Conservation (phyloP, 2,888 invertebrate species). For the Andrena praecox region DNA sequence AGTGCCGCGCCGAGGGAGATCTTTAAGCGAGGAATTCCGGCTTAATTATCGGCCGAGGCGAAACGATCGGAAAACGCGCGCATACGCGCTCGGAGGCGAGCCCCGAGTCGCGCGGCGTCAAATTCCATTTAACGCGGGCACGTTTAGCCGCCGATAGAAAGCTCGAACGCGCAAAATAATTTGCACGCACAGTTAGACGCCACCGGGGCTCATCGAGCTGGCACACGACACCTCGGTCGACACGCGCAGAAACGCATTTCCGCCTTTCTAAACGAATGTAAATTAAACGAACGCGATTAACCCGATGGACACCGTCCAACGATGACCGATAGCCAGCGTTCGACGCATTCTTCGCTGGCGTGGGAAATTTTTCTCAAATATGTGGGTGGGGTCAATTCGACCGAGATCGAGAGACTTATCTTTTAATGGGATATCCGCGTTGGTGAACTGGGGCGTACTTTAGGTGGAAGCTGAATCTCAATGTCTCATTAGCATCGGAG, state of each 20-base stretch:
- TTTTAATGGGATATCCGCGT: not conserved
- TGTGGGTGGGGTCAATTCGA: not conserved
- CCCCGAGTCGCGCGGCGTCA: slow-evolving; percentile 16
- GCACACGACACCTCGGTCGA: slow-evolving; percentile 51
- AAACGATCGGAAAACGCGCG: slow-evolving; percentile 13
- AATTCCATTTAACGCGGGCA: slow-evolving; percentile 47
- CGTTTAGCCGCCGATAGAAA: slow-evolving; percentile 62
- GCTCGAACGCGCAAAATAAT: slow-evolving; percentile 58
- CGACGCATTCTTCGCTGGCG: slow-evolving; percentile 45
- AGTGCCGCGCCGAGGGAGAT: not conserved
- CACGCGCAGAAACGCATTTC: slow-evolving; percentile 67
- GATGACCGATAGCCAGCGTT: slow-evolving; percentile 31
- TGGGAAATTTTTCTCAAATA: slow-evolving; percentile 52
- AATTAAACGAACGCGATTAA: slow-evolving; percentile 66
- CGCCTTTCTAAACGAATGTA: slow-evolving; percentile 77
- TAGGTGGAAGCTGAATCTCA: too few species aligned
- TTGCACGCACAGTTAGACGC: slow-evolving; percentile 59
- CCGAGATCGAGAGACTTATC: not conserved
- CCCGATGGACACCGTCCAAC: slow-evolving; percentile 53
- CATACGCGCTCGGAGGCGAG: not conserved
- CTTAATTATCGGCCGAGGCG: slow-evolving; percentile 23
- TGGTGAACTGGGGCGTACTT: too few species aligned
- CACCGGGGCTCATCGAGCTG: slow-evolving; percentile 47
- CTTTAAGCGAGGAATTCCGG: slow-evolving; percentile 35
- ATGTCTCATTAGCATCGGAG: too few species aligned